Evolutionary conservation across 2,888 invertebrate species (phyloP), one percentile per base, ranked within the genome.

Genomic region (Octonoba sinensis): DNA sequence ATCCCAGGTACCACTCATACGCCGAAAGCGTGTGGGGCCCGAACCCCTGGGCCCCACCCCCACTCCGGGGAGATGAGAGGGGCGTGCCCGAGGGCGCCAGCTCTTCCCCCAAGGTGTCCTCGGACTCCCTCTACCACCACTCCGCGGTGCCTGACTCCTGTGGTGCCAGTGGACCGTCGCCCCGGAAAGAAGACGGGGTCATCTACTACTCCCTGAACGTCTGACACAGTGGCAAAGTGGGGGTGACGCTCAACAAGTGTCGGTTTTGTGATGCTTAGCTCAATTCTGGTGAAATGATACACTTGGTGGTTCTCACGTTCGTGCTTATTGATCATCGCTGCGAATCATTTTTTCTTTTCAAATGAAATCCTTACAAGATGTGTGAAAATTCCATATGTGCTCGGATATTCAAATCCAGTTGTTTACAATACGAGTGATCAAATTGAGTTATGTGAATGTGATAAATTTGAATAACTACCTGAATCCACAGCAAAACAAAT

Each of bases 41-140:
- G 18, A 60, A 20, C 36, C 72, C 78, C 64, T 56, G 54, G 57
- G 36, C 69, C 24, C 57, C 69, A 2, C 71, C 70, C 2, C 65
- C 67, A 49, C 72, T 76, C 13, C 76, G 76, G 51, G 76, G 70
- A 49, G 90, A 90, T 81, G 93, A 93, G 86, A 90, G 93, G 36
- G 93, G 93, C 1, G 93, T 92, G 2, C 93, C 95, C 1, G 93
- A 93, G 87, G 93, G 93, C 13, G 92, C 93, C 1, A 92, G 93
- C 69, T 92, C 92, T 1, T 92, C 92, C 0, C 91, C 93, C 0
- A 93, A 93, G 85, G 86, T 88, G 66, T 62, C 84, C 62, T 76
- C 83, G 16, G 85, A 85, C 64, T 70, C 81, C 22, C 79, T 84
- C 27, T 84, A 84, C 82, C 79, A 72, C 20, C 67, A 67, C 56